These are phyloP conservation scores for Cyclophora albipunctata DNA, from an alignment of 2,888 invertebrate species.

Conservation along the genomic window DNA sequence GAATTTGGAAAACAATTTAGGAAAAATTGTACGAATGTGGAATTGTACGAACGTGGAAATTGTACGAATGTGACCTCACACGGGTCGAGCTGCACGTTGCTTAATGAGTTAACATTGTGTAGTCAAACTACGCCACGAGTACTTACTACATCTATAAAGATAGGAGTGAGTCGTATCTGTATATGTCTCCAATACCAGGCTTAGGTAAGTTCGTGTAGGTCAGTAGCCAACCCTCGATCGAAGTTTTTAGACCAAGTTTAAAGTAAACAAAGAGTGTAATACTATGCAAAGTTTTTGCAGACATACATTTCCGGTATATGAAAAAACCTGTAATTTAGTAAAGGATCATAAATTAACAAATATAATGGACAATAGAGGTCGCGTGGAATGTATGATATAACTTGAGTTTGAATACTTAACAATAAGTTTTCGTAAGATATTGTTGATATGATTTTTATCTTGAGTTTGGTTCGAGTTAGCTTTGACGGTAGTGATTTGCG, in stretches of 20 bases:
- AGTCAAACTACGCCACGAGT: no score
- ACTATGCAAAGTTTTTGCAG: no score
- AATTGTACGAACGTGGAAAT: no score
- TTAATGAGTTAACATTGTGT: no score
- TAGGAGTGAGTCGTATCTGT: no score
- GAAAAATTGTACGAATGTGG: no score
- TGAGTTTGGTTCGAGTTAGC: conserved; percentile 21
- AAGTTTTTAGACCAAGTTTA: background rate
- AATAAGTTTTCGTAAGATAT: conserved; percentile 64
- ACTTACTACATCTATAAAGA: no score
- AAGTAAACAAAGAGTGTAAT: no score
- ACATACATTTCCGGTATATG: background rate
- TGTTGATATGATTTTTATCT: conserved; percentile 58
- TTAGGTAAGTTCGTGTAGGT: background rate
- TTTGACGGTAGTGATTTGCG: conserved; percentile 1
- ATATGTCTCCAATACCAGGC: background rate
- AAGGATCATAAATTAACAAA: conserved; percentile 20
- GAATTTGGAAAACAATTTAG: no score
- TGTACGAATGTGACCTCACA: no score
- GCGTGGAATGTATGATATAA: conserved; percentile 43
- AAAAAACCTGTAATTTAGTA: background rate
- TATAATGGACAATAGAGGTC: conserved; percentile 60
- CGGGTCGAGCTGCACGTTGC: no score
- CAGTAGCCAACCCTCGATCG: no score
- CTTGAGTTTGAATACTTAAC: conserved; percentile 51